phyloP scores from a whole-genome alignment of 1,140 invertebrate species.

The Zaprionus nigranus region DNA sequence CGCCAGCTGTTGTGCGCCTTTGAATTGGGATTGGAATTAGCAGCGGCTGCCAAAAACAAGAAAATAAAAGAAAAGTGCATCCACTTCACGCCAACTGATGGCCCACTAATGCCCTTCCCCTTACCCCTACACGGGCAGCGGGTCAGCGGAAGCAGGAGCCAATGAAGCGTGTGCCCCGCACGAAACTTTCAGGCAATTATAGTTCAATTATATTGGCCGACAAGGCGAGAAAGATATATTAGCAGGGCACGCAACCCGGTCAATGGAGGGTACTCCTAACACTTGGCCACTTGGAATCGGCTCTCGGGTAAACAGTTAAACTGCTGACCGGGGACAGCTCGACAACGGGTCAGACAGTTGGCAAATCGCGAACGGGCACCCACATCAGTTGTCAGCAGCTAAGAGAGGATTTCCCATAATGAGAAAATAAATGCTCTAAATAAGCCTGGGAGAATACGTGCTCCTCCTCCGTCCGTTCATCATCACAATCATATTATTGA shows the following conservation, averaged over 20 bases:
- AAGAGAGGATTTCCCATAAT: constrained; percentile 43
- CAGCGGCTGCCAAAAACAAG: constrained; percentile 57
- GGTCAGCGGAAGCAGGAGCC: constrained; percentile 44
- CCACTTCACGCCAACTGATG: constrained; percentile 56
- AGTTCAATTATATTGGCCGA: constrained; percentile 73
- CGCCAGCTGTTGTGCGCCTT: constrained; percentile 63
- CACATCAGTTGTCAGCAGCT: constrained; percentile 65
- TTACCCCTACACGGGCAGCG: constrained; percentile 44
- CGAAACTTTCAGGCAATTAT: constrained; percentile 69
- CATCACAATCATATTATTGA: neutral
- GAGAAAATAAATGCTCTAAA: constrained; percentile 2
- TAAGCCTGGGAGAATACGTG: neutral
- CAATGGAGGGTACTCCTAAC: constrained; percentile 17
- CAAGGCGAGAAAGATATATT: constrained; percentile 40
- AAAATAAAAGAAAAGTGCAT: constrained; percentile 45
- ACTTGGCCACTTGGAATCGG: neutral
- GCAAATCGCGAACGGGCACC: constrained; percentile 64
- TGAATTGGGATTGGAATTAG: constrained; percentile 62
- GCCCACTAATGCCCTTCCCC: constrained; percentile 46
- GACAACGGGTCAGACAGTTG: constrained; percentile 48
- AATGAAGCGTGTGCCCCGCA: constrained; percentile 70
- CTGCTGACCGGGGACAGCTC: constrained; percentile 39
- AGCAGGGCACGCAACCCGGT: constrained; percentile 33
- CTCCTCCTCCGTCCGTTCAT: neutral
- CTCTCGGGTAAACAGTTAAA: constrained; percentile 21